phyloP scores from a whole-genome alignment of 2,888 invertebrate genomes.

The Standfussiana lucernea region DNA sequence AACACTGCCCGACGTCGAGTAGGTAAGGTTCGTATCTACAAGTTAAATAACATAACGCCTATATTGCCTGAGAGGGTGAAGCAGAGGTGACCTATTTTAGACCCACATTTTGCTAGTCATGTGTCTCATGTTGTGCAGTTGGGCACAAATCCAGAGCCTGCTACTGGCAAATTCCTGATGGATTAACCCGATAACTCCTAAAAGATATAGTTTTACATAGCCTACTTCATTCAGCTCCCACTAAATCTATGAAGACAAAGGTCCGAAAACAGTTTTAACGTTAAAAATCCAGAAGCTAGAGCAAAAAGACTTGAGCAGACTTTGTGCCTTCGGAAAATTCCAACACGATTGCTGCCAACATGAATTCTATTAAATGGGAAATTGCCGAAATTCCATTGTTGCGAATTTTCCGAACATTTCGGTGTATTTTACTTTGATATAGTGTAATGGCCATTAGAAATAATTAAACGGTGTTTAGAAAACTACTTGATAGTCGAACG shows the following conservation, averaged over 20 bases:
- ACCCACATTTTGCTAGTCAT: not conserved
- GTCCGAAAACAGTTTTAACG: conserved; percentile 34
- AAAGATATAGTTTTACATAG: not conserved
- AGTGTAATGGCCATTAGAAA: conserved; percentile 62
- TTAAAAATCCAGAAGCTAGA: conserved; percentile 51
- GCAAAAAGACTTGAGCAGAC: conserved; percentile 47
- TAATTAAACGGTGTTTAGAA: conserved; percentile 62
- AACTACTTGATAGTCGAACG: conserved; percentile 39
- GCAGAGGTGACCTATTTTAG: not conserved
- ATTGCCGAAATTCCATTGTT: conserved; percentile 66
- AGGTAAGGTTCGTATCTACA: not conserved
- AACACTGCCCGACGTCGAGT: not conserved
- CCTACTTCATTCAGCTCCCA: not conserved
- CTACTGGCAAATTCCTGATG: not conserved
- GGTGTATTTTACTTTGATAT: conserved; percentile 68
- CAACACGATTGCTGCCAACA: conserved; percentile 66
- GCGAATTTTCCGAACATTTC: conserved; percentile 62
- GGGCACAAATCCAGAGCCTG: not conserved
- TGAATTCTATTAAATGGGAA: conserved; percentile 71
- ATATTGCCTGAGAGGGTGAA: too few relatives aligned
- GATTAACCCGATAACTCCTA: not conserved
- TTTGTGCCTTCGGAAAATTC: conserved; percentile 67
- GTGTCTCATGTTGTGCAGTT: not conserved
- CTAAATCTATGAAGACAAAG: conserved; percentile 24
- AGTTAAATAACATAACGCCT: not conserved